Evolutionary conservation across 2,113 vertebrate genomes (phyloP).

Genomic region (Asarcornis scutulata): DNA sequence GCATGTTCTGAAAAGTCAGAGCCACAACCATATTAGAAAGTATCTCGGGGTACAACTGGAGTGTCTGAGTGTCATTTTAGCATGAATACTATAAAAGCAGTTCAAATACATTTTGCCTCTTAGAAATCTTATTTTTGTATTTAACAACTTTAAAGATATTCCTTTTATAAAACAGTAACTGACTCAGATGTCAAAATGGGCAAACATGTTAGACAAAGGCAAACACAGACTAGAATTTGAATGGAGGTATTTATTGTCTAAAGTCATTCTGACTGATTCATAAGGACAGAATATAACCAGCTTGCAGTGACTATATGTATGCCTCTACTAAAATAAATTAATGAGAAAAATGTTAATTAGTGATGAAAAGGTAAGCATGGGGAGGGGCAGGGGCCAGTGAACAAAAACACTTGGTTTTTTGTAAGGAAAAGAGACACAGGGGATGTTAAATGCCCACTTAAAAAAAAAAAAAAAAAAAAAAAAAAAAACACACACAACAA

Average conservation of each 20-base stretch:
- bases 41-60: not conserved
- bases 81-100: not conserved
- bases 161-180: slow-evolving; percentile 5
- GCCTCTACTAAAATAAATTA: not conserved
- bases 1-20: slow-evolving; percentile 30
- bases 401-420: not conserved
- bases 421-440: not conserved
- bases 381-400: not conserved
- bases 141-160: not conserved
- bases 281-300: not conserved
- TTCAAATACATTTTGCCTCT: not conserved
- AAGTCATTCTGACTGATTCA: not conserved
- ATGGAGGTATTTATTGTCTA: not conserved
- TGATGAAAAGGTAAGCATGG: not conserved
- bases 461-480: too few species aligned
- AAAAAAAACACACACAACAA: too few species aligned
- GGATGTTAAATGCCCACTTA: not conserved
- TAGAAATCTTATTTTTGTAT: not conserved
- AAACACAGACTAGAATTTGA: not conserved
- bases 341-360: not conserved
- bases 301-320: not conserved
- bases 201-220: not conserved
- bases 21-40: slow-evolving; percentile 5
- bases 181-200: not conserved
- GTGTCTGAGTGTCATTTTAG: not conserved